Conservation (phyloP, 2,888 invertebrate species). For the Drosophila lacicola region DNA sequence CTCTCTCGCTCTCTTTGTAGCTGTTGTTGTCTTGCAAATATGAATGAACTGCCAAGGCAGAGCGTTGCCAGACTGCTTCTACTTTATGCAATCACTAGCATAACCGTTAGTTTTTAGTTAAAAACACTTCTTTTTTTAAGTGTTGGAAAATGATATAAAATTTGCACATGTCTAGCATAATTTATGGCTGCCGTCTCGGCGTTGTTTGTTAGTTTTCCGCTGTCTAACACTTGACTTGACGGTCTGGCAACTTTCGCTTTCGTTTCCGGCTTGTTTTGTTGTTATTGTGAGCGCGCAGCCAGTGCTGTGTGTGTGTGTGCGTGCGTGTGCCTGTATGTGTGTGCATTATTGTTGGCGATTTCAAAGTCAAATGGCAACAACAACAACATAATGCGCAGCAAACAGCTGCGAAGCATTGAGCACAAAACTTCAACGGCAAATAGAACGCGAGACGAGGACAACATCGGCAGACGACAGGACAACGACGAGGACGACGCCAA, state of each 20-base stretch:
- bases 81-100: slow-evolving; percentile 40
- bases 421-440: slow-evolving; percentile 61
- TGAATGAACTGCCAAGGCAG: slow-evolving; percentile 60
- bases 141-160: accelerated
- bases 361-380: slow-evolving; percentile 78
- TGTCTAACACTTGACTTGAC: slow-evolving; percentile 19
- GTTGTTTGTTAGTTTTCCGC: slow-evolving; percentile 11
- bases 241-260: slow-evolving; percentile 66
- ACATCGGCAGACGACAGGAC: slow-evolving; percentile 57
- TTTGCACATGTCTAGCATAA: accelerated
- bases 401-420: slow-evolving; percentile 66
- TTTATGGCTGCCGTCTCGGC: neutral
- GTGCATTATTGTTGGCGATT: slow-evolving; percentile 74
- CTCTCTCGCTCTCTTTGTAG: slow-evolving; percentile 8
- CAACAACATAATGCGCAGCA: slow-evolving; percentile 59
- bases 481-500: slow-evolving; percentile 55
- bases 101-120: neutral
- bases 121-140: neutral
- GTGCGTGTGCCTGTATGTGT: slow-evolving; percentile 31
- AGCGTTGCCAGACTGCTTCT: slow-evolving; percentile 53
- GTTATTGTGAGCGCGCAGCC: slow-evolving; percentile 52
- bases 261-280: slow-evolving; percentile 72
- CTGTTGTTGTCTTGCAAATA: slow-evolving; percentile 27
- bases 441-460: slow-evolving; percentile 54
- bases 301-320: slow-evolving; percentile 4